Evolutionary conservation across 2,113 vertebrate genomes (phyloP).

Genomic region (Prunella himalayana): DNA sequence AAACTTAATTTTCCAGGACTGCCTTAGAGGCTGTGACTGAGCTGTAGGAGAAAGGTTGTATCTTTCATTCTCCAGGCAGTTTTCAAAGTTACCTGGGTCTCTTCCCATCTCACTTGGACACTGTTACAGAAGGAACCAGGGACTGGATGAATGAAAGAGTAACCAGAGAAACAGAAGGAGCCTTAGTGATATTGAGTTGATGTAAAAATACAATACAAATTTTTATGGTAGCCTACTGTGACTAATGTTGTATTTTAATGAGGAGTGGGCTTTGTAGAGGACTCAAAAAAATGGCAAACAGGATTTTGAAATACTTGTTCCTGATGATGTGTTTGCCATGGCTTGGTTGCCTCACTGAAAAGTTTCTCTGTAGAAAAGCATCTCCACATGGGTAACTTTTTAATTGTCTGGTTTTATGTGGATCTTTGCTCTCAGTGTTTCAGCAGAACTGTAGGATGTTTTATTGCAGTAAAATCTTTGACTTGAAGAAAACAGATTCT

Average conservation of each 20-base stretch:
- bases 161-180: background rate
- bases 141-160: background rate
- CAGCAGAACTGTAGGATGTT: background rate
- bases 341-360: background rate
- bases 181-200: too few relatives aligned
- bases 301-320: background rate
- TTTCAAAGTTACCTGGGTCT: background rate
- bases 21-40: background rate
- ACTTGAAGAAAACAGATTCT: background rate
- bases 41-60: background rate
- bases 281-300: background rate
- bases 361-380: background rate
- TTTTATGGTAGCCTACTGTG: background rate
- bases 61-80: background rate
- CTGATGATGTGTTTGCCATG: background rate
- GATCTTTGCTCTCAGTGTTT: background rate
- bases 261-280: background rate
- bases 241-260: background rate
- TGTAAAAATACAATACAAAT: rapidly evolving
- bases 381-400: background rate
- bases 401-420: background rate
- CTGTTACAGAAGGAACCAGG: background rate
- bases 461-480: background rate
- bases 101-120: background rate
- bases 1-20: background rate